Evolutionary conservation across 2,888 invertebrate genomes (phyloP).

Genomic region (Crioceris asparagi): DNA sequence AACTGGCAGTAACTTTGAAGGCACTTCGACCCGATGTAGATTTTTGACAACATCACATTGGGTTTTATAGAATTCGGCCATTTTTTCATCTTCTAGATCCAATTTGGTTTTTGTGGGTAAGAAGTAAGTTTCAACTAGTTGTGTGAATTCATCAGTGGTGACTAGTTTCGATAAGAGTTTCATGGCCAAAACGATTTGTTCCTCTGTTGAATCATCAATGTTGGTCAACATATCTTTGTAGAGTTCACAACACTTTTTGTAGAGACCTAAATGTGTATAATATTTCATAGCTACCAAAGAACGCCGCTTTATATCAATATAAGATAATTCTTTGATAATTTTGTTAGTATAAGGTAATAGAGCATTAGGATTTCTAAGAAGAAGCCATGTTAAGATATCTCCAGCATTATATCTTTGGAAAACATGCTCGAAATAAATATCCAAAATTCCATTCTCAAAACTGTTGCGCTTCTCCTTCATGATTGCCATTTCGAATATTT

Average conservation of each 20-base stretch:
- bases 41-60: constrained; percentile 15
- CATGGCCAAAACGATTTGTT: constrained; percentile 8
- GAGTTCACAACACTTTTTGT: constrained; percentile 9
- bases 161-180: constrained; percentile 12
- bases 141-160: constrained; percentile 15
- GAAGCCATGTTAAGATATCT: constrained; percentile 7
- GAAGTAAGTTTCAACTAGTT: constrained; percentile 12
- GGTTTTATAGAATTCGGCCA: constrained; percentile 14
- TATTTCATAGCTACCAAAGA: neutral
- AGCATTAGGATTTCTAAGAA: constrained; percentile 14
- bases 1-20: constrained; percentile 12
- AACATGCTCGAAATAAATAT: constrained; percentile 9
- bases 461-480: constrained; percentile 8
- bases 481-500: constrained; percentile 1
- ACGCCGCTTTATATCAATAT: neutral
- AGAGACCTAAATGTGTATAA: constrained; percentile 1
- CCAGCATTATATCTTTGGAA: neutral
- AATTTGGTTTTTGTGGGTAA: constrained; percentile 17
- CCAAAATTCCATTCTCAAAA: constrained; percentile 11
- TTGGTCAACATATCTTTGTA: constrained; percentile 7
- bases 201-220: neutral
- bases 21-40: constrained; percentile 12
- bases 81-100: constrained; percentile 13
- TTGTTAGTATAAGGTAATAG: constrained; percentile 12
- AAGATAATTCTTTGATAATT: constrained; percentile 3